Percentiles rank a stretch among this genome's conserved stretches.
These are phyloP conservation scores for Meta bourneti DNA, from an alignment of 2,888 invertebrate genomes.

Conservation along the genomic window DNA sequence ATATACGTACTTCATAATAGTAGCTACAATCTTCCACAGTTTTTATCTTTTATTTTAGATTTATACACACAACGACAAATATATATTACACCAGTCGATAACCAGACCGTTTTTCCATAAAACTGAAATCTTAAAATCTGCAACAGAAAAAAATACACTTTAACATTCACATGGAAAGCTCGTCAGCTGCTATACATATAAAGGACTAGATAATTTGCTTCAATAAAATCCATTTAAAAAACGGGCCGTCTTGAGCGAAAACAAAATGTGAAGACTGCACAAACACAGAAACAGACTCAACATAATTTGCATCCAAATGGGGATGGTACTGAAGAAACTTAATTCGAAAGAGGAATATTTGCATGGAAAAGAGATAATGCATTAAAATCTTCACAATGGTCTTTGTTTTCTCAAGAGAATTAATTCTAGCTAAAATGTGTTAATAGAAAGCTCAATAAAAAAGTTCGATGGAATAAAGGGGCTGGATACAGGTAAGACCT, in stretches of 20 bases:
- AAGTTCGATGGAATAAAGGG: too few species aligned
- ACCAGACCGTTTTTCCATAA: conserved; percentile 40
- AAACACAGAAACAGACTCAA: conserved; percentile 6
- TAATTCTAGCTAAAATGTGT: too few species aligned
- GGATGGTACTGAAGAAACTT: too few species aligned
- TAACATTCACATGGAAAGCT: conserved; percentile 71
- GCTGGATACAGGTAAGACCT: too few species aligned
- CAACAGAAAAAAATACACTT: conserved; percentile 56
- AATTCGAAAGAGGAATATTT: too few species aligned
- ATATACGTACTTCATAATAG: conserved; percentile 55
- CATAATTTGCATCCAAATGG: conserved; percentile 23
- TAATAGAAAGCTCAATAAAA: too few species aligned
- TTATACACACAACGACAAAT: conserved; percentile 41
- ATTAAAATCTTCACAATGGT: too few species aligned
- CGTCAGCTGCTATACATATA: conserved; percentile 74
- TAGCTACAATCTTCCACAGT: conserved; percentile 44
- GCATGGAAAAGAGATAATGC: too few species aligned
- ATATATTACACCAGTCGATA: conserved; percentile 59
- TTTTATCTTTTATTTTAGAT: conserved; percentile 11
- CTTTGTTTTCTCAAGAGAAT: too few species aligned
- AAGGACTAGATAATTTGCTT: conserved; percentile 72
- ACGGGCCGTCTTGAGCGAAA: conserved; percentile 32
- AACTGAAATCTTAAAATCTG: conserved; percentile 60
- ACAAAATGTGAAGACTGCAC: conserved; percentile 7
- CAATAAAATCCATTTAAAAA: conserved; percentile 61